Conservation (phyloP, 2,797 vertebrate species). For the Oreonectes daqikongensis region DNA sequence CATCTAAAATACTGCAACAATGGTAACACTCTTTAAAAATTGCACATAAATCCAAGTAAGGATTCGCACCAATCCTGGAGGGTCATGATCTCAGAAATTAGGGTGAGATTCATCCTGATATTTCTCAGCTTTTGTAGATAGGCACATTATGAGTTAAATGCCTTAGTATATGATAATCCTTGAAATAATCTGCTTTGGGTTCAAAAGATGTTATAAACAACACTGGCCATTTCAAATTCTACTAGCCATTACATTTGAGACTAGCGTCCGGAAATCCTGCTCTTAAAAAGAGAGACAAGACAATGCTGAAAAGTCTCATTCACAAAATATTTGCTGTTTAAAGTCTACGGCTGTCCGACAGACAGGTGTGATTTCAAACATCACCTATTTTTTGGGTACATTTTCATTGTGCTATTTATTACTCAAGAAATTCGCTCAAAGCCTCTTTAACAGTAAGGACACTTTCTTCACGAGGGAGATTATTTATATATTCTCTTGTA, state of each 20-base stretch:
- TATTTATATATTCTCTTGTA: conserved; percentile 8
- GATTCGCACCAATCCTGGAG: conserved; percentile 46
- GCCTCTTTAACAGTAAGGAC: conserved; percentile 52
- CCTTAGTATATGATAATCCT: too few species aligned
- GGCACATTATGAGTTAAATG: too few species aligned
- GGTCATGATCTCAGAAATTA: neutral
- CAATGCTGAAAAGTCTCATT: too few species aligned
- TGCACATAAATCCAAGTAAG: conserved; percentile 84
- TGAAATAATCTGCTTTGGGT: too few species aligned
- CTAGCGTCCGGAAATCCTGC: too few species aligned
- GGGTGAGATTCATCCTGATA: neutral
- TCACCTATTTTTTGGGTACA: neutral
- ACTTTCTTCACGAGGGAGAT: conserved; percentile 45
- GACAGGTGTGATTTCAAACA: neutral
- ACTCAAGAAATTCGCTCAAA: conserved; percentile 11
- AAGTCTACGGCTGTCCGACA: neutral
- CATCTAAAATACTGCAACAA: conserved; percentile 73
- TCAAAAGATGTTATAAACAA: too few species aligned
- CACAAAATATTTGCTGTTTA: too few species aligned
- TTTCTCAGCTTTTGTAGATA: too few species aligned
- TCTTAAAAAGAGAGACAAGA: neutral
- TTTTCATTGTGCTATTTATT: neutral
- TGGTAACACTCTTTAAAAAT: conserved; percentile 74
- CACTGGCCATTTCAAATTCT: too few species aligned
- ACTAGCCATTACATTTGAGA: too few species aligned